Base-by-base conservation (phyloP, 2,113 vertebrate genomes). In the Gobius niger region DNA sequence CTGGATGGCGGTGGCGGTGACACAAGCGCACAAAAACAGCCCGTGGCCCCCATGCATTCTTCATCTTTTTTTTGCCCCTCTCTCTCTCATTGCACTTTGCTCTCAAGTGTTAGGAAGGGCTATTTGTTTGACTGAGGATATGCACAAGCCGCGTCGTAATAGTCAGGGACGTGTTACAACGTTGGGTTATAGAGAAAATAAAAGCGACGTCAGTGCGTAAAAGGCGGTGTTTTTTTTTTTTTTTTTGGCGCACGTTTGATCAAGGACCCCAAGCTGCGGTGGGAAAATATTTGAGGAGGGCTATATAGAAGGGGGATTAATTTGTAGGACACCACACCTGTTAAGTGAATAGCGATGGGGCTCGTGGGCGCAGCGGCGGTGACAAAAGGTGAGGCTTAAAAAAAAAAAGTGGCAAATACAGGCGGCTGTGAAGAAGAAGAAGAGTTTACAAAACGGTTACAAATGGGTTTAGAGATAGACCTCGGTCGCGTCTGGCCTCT, bases 101-200 rank as follows among this genome's bases (percentile, higher is more conserved):
- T 78, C 47, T 73, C 53, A 88, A 83, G 89, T 90, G 90, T 85
- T 59, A 77, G 5, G 24, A 7, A 13, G 77, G 85, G 85, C 75
- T 83, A 70, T 84, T 82, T 91, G 86, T 89, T 88, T 82, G 83
- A 65, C 70, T 72, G 86, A 84, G 86, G 80, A 90, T 82, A 87
- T 88, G 90, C 88, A 88, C 81, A 80, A 89, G 82, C 76, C 83
- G 19, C 54, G 16, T 40, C 12, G 24, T 13, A 40, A 57, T 62
- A 74, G 44, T 59, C 75, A 59, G 47, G 7, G 76, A 70, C 15
- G 82, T 86, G 87, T 84, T 92, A 90, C 76, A 80, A 70, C 63
- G 63, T 89, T 90, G 85, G 89, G 86, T 89, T 86, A 85, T 76
- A 61, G 16, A 59, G 8, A 46, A 16, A 42, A 41, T 9, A 10